Evolutionary conservation across 2,797 vertebrate genomes (phyloP).

Genomic region (Neopelma chrysocephalum): DNA sequence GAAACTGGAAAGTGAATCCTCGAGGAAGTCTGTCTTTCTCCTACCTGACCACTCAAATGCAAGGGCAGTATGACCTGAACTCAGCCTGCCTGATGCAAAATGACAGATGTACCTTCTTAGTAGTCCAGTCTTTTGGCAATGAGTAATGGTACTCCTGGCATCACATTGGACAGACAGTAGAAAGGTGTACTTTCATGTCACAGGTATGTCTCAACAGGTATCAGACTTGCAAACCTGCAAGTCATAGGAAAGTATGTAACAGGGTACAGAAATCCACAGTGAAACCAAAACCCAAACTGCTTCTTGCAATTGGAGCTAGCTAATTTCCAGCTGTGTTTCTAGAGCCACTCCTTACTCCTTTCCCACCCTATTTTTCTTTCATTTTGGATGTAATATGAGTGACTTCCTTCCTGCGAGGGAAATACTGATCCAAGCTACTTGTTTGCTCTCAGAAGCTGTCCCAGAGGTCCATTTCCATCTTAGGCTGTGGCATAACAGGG

Average conservation of each 20-base stretch:
- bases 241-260: background rate
- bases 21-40: background rate
- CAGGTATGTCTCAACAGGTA: background rate
- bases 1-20: background rate
- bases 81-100: background rate
- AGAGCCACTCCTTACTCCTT: background rate
- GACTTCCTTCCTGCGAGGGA: background rate
- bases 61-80: background rate
- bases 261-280: background rate
- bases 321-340: background rate
- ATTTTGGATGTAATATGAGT: background rate
- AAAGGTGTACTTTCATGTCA: background rate
- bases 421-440: background rate
- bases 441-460: background rate
- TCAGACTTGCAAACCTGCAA: background rate
- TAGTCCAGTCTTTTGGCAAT: no score
- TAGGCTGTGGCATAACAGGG: background rate
- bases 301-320: background rate
- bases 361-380: background rate
- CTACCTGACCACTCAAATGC: background rate
- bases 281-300: background rate
- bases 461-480: background rate
- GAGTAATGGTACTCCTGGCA: background rate
- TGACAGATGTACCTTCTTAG: background rate
- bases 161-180: background rate